Evolutionary conservation across 2,888 invertebrate genomes (phyloP).

Genomic region (Dinocampus coccinellae): DNA sequence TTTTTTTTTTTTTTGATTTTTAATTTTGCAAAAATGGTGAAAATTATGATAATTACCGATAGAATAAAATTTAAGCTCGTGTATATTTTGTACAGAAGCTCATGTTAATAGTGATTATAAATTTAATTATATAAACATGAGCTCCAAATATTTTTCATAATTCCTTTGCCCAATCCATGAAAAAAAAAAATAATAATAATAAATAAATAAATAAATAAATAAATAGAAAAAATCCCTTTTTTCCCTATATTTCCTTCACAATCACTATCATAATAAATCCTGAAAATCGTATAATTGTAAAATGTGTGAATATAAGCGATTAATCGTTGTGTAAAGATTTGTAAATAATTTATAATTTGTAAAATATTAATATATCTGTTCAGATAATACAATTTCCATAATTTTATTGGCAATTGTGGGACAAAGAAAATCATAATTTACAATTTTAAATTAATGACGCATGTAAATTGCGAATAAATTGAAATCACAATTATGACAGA

Average conservation of each 20-base stretch:
- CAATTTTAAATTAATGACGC: not conserved
- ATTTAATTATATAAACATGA: not conserved
- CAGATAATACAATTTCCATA: constrained; percentile 16
- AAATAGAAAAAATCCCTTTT: not conserved
- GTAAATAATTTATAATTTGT: constrained; percentile 37
- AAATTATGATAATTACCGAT: constrained; percentile 30
- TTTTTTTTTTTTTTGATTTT: constrained; percentile 20
- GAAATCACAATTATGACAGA: constrained; percentile 10
- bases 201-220: no score
- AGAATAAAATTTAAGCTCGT: constrained; percentile 29
- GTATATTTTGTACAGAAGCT: constrained; percentile 54
- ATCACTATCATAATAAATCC: not conserved
- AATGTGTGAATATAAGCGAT: constrained; percentile 61
- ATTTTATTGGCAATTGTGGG: constrained; percentile 16
- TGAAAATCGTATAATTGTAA: constrained; percentile 49
- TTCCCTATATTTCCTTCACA: not conserved
- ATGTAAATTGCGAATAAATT: constrained; percentile 29
- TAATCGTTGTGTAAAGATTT: constrained; percentile 35
- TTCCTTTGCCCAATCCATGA: not conserved
- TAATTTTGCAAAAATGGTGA: constrained; percentile 39
- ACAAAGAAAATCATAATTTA: not conserved
- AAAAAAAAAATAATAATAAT: no score
- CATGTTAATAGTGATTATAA: not conserved
- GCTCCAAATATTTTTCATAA: not conserved
- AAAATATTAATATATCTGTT: constrained; percentile 33